These are phyloP conservation scores for Myotis findleyi DNA, from an alignment of 2,797 vertebrate genomes.

Conservation along the genomic window DNA sequence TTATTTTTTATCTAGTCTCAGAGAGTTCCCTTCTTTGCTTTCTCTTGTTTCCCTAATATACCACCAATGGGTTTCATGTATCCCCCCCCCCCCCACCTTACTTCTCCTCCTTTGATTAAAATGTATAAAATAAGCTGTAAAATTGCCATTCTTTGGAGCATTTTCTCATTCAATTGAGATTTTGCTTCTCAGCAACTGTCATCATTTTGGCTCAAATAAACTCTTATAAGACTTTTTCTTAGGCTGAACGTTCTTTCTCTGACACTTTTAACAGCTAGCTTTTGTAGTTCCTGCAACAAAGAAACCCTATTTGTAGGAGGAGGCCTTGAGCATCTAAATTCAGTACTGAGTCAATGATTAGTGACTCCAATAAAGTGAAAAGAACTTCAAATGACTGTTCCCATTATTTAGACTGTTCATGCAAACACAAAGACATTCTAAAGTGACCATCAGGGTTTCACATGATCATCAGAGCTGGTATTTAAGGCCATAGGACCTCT, in stretches of 20 bases:
- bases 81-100: accelerated
- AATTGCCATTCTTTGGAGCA: background rate
- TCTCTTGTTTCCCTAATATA: background rate
- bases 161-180: background rate
- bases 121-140: background rate
- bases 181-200: background rate
- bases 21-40: background rate
- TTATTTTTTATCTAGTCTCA: background rate
- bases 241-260: background rate
- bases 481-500: background rate
- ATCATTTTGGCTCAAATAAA: background rate
- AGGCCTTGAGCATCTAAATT: background rate
- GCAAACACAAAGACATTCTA: slow-evolving; percentile 30
- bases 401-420: background rate
- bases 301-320: background rate
- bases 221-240: background rate
- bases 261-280: background rate
- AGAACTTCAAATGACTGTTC: background rate
- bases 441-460: background rate
- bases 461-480: background rate
- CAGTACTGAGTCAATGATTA: background rate
- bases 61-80: background rate
- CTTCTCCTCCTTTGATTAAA: background rate
- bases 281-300: slow-evolving; percentile 19
- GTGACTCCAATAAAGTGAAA: slow-evolving; percentile 19